These are phyloP conservation scores for Agrochola litura DNA, from an alignment of 2,888 invertebrate species.

Conservation along the genomic window DNA sequence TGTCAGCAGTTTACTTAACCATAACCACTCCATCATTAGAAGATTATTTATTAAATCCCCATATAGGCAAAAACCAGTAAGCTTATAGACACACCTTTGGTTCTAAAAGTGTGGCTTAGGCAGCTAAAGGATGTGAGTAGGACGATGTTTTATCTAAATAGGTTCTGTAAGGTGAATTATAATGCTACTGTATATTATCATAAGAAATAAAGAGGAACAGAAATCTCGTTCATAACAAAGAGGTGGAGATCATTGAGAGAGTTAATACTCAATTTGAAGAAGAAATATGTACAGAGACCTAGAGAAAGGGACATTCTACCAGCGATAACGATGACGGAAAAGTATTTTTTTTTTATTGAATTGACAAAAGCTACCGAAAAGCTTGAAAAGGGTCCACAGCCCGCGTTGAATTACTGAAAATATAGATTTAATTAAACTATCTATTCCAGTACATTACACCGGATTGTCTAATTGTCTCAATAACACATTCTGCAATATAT, in stretches of 20 bases:
- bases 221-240: neutral
- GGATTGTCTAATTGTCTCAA: neutral
- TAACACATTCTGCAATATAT: neutral
- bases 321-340: neutral
- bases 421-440: neutral
- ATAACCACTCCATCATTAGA: neutral
- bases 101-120: conserved; percentile 22
- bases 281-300: too few species aligned
- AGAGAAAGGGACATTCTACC: neutral
- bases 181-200: conserved; percentile 17
- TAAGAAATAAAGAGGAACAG: neutral
- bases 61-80: conserved; percentile 16
- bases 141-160: conserved; percentile 25
- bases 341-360: neutral
- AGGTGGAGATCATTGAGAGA: neutral
- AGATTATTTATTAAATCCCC: conserved; percentile 14
- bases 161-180: neutral
- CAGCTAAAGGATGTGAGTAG: conserved; percentile 41
- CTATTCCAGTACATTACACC: neutral
- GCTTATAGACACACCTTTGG: conserved; percentile 8
- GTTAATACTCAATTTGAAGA: neutral
- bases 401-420: neutral
- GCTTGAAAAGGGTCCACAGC: too few species aligned
- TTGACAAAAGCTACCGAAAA: neutral
- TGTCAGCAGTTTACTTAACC: neutral